A percentile compares a stretch with the other conserved stretches of the same genome.
phyloP scores from a whole-genome alignment of 2,113 vertebrate species.

The Dipodomys ordii region DNA sequence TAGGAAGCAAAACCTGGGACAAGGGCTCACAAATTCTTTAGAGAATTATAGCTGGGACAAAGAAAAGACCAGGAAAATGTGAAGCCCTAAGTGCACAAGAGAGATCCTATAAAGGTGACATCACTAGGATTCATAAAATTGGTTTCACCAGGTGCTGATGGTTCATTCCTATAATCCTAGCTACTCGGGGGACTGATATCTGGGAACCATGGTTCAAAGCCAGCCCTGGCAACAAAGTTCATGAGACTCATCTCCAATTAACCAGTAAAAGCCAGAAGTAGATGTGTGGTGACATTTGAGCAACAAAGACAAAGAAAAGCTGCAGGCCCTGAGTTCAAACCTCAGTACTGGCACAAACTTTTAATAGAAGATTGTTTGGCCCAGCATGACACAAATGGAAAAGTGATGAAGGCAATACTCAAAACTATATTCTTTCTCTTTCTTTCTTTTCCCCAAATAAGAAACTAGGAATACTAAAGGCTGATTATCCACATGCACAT shows the following conservation, averaged over 20 bases:
- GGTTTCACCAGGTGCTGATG: neutral
- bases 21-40: neutral
- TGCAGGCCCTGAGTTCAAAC: no score
- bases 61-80: neutral
- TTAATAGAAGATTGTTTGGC: no score
- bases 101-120: neutral
- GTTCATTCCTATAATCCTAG: no score
- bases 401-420: neutral
- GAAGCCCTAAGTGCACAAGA: neutral
- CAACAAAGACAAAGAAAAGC: no score
- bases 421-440: neutral
- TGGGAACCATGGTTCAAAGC: no score
- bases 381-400: neutral
- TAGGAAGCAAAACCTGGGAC: neutral
- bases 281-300: no score
- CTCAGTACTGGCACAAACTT: no score
- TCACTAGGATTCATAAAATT: neutral
- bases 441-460: neutral
- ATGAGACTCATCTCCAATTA: no score
- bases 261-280: no score
- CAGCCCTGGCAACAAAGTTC: no score
- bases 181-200: no score
- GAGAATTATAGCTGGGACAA: neutral
- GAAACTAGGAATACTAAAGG: neutral
- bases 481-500: neutral